A percentile compares a stretch with the other conserved stretches of the same genome.
Conservation (phyloP, 2,888 invertebrate genomes). For the Hirtodrosophila histrioides region DNA sequence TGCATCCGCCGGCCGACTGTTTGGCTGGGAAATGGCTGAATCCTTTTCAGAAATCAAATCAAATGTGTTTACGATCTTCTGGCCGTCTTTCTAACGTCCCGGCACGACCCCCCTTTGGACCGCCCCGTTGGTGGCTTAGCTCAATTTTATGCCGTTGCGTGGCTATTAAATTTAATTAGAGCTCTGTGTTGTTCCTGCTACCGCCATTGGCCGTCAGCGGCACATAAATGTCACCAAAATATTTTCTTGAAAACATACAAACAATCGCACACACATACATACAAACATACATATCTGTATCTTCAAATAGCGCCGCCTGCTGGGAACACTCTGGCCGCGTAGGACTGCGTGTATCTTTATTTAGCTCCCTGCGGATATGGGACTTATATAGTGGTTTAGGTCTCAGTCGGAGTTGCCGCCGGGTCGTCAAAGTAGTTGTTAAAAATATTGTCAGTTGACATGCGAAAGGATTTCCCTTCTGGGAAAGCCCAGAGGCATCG, state of each 20-base stretch:
- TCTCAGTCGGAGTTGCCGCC: conserved; percentile 40
- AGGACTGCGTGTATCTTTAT: conserved; percentile 42
- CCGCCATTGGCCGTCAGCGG: conserved; percentile 59
- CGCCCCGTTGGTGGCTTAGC: conserved; percentile 63
- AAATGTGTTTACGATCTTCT: conserved; percentile 73
- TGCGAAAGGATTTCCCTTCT: conserved; percentile 66
- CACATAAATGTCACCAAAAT: conserved; percentile 80
- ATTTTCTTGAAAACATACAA: conserved; percentile 60
- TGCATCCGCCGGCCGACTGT: conserved; percentile 51
- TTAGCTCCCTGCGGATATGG: conserved; percentile 48
- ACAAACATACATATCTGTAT: conserved; percentile 6
- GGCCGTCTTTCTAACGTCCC: not conserved
- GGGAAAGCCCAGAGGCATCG: conserved; percentile 36
- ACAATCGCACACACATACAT: conserved; percentile 1
- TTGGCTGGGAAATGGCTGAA: conserved; percentile 23
- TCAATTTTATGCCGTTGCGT: conserved; percentile 63
- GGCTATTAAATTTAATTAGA: conserved; percentile 81
- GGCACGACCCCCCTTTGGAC: too few species aligned
- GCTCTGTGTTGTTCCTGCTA: conserved; percentile 57
- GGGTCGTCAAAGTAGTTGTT: conserved; percentile 35
- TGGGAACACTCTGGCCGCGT: conserved; percentile 10
- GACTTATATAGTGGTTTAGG: conserved; percentile 37
- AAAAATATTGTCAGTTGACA: conserved; percentile 67
- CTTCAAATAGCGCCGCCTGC: conserved; percentile 38
- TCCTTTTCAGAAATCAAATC: conserved; percentile 77